phyloP scores from a whole-genome alignment of 1,140 invertebrate species.

The Brachionus paranguensis region DNA sequence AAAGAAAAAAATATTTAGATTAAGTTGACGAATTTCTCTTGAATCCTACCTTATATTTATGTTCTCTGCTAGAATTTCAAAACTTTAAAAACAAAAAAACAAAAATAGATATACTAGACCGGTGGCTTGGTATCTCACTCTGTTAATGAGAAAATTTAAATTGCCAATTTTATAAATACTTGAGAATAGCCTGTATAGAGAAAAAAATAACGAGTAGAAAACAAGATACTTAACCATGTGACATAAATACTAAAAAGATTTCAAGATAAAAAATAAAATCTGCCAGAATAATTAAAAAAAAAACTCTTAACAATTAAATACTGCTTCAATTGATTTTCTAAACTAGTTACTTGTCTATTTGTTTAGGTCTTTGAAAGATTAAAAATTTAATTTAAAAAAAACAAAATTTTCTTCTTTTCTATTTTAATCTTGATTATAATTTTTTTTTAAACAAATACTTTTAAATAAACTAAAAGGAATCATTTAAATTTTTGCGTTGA shows the following conservation, averaged over 20 bases:
- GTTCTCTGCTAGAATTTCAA: too few species aligned
- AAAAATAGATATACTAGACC: not conserved
- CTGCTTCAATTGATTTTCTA: not conserved
- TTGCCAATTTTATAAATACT: not conserved
- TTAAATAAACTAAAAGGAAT: too few species aligned
- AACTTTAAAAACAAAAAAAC: not conserved
- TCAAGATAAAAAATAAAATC: not conserved
- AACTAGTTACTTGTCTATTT: not conserved
- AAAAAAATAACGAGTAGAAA: not conserved
- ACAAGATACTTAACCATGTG: not conserved
- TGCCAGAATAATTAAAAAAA: not conserved
- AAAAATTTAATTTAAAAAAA: not conserved
- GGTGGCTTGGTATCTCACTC: too few species aligned
- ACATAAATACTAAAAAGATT: not conserved
- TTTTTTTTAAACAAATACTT: too few species aligned
- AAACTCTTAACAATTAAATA: not conserved
- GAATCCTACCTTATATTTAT: too few species aligned
- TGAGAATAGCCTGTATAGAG: not conserved
- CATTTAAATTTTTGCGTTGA: too few species aligned
- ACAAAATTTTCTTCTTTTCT: too few species aligned
- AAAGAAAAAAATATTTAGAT: too few species aligned
- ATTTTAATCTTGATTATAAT: too few species aligned
- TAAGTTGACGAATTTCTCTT: too few species aligned
- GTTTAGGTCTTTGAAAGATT: not conserved
- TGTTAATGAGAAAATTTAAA: too few species aligned